Conservation (phyloP, 2,888 invertebrate species). For the Odiellus spinosus region DNA sequence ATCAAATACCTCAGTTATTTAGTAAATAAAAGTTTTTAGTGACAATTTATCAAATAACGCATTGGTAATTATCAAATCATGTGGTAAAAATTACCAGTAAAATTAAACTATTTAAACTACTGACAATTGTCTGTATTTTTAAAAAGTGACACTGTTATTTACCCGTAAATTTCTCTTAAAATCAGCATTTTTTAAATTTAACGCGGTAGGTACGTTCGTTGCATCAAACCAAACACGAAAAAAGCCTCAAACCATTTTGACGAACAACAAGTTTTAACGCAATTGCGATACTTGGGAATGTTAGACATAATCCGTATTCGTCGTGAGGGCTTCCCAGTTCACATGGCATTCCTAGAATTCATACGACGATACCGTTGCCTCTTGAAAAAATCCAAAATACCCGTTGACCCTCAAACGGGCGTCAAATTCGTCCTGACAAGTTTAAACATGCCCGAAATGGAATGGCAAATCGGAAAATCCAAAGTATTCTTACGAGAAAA, state of each 20-base stretch:
- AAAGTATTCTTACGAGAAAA: constrained; percentile 63
- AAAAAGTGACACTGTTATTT: too few species aligned
- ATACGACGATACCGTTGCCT: constrained; percentile 55
- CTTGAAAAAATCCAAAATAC: constrained; percentile 11
- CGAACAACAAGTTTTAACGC: constrained; percentile 63
- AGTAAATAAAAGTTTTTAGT: too few species aligned
- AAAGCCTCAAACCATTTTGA: constrained; percentile 65
- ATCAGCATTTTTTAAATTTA: too few species aligned
- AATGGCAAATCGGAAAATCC: constrained; percentile 74
- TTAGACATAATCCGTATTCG: constrained; percentile 79
- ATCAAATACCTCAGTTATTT: too few species aligned
- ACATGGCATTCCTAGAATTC: constrained; percentile 60
- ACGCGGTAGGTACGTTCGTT: constrained; percentile 75
- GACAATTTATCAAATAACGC: too few species aligned
- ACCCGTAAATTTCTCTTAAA: too few species aligned
- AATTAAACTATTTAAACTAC: too few species aligned
- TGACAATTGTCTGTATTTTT: too few species aligned
- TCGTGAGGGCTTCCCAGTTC: constrained; percentile 75
- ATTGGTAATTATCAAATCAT: too few species aligned
- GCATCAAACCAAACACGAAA: constrained; percentile 77
- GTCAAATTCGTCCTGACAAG: constrained; percentile 39
- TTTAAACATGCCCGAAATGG: constrained; percentile 49
- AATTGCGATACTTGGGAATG: constrained; percentile 79
- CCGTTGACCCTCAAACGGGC: constrained; percentile 11
- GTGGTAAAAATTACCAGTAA: too few species aligned